These are phyloP conservation scores for Biston betularia DNA, from an alignment of 2,888 invertebrate species.

Conservation along the genomic window DNA sequence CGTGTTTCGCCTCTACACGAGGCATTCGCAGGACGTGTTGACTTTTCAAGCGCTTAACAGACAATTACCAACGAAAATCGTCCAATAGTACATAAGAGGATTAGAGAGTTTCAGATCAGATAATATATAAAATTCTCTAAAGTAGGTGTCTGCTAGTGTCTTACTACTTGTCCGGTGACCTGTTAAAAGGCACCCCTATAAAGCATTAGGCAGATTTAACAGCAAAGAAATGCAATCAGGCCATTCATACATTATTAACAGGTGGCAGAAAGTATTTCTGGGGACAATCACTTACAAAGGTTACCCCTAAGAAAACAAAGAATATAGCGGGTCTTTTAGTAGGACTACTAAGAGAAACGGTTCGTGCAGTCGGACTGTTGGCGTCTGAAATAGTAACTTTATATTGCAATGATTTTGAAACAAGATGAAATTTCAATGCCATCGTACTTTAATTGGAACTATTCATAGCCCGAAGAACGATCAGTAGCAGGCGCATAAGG, in stretches of 20 bases:
- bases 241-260: slow-evolving; percentile 58
- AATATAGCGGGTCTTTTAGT: slow-evolving; percentile 69
- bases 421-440: no score
- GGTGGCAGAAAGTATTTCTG: slow-evolving; percentile 55
- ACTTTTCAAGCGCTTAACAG: no score
- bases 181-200: slow-evolving; percentile 45
- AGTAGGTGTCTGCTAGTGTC: neutral
- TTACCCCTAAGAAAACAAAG: slow-evolving; percentile 53
- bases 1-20: no score
- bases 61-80: no score
- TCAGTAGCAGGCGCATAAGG: no score
- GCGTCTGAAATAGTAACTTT: neutral
- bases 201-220: slow-evolving; percentile 21
- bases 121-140: no score
- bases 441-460: no score
- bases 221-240: slow-evolving; percentile 46
- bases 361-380: slow-evolving; percentile 46
- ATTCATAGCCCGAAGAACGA: no score
- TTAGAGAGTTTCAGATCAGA: no score
- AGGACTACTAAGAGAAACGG: slow-evolving; percentile 61
- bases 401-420: neutral
- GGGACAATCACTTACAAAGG: slow-evolving; percentile 65
- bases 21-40: no score
- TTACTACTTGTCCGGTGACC: slow-evolving; percentile 18
- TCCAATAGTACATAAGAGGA: no score